Evolutionary conservation across 92 coral and sea anemone genomes (phyloP), one percentile per base, ranked within the genome.

Genomic region (Epizoanthus rinbou): DNA sequence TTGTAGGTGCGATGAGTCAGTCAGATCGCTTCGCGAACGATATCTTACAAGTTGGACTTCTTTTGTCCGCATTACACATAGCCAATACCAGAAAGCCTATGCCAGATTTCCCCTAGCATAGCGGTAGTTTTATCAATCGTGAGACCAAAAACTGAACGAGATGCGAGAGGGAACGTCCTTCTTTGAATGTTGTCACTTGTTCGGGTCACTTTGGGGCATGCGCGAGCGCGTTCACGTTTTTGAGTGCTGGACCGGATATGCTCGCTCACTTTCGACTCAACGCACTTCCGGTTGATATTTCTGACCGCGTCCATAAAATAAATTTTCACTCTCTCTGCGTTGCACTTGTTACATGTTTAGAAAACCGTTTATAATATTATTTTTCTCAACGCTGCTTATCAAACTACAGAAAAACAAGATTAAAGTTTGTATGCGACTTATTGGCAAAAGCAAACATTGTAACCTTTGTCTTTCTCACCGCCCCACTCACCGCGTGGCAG

Each of bases 21-120:
- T 66, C 74, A 81, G 83, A 60, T 85, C 89, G 62, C 85, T 75
- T 16, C 84, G 81, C 57, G 92, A 88, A 70, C 88, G 87, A 83
- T 90, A 93, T 24, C 94, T 84, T 43, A 93, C 59, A 37, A 93
- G 94, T 81, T 84, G 88, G 82, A 93, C 88, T 73, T 93, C 91
- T 64, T 86, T 85, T 64, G 84, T 75, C 54, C 94, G 97, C 97
- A 93, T 93, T 60, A 85, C 92, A 91, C 37, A 80, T 74, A 68
- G 82, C 69, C 43, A 73, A 21, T 11, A 53, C 66, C 52, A 74
- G 17, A 14, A 79, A 84, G 64, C 35, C 41, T 80, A 59, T 73
- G 64, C 59, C 82, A 72, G 86, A 80, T 79, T 87, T 52, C 79
- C 57, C 81, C 64, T 35, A 85, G 86, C 91, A 88, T 88, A 41